A percentile compares a stretch with the other conserved stretches of the same genome.
Conservation (phyloP, 2,797 vertebrate genomes). For the Hapalemur alaotrensis region DNA sequence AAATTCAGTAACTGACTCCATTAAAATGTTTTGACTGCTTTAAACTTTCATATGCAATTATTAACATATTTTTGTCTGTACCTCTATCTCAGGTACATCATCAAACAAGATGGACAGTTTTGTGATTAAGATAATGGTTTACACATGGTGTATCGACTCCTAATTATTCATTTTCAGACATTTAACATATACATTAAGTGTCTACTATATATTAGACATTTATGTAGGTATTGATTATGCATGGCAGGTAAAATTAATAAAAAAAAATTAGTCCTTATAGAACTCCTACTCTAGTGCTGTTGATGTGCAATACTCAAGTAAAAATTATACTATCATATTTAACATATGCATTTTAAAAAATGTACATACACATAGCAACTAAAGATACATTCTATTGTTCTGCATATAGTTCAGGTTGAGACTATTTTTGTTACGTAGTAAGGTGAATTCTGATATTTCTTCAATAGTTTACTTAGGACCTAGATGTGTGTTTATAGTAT, state of each 20-base stretch:
- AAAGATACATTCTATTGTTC: neutral
- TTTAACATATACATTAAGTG: neutral
- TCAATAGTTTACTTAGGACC: neutral
- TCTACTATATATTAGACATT: neutral
- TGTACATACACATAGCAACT: neutral
- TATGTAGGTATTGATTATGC: neutral
- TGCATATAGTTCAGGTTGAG: neutral
- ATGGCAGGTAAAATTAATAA: neutral
- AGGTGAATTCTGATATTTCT: neutral
- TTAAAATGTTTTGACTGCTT: neutral
- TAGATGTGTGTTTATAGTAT: neutral
- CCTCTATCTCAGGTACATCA: neutral
- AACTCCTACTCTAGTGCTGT: neutral
- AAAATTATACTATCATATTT: neutral
- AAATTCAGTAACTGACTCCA: neutral
- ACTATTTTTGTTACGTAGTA: neutral
- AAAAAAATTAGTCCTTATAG: neutral
- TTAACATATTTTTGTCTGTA: neutral
- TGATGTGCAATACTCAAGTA: neutral
- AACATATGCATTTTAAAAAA: neutral
- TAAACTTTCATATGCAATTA: neutral
- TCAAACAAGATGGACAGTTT: constrained; percentile 9
- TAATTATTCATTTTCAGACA: neutral
- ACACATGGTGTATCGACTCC: neutral
- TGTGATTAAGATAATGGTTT: neutral